A percentile compares a stretch with the other conserved stretches of the same genome.
phyloP scores from a whole-genome alignment of 2,888 invertebrate species.

The Drosophila barbarae region DNA sequence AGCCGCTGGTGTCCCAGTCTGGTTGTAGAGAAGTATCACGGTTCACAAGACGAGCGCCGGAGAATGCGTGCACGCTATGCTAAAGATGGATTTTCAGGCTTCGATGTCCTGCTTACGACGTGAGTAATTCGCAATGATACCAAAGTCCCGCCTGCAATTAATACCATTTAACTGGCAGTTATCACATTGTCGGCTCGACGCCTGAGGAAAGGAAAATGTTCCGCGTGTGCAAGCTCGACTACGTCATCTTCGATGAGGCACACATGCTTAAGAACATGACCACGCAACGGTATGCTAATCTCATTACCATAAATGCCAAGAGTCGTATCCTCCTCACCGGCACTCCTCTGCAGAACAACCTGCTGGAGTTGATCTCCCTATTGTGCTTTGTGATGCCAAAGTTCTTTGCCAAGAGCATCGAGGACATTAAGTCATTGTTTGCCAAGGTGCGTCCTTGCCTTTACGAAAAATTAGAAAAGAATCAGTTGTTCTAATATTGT shows the following conservation, averaged over 20 bases:
- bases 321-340: slow-evolving; percentile 94
- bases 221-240: slow-evolving; percentile 92
- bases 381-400: slow-evolving; percentile 98
- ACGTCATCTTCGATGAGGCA: slow-evolving; percentile 97
- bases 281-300: slow-evolving; percentile 92
- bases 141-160: not conserved
- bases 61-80: slow-evolving; percentile 88
- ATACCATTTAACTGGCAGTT: slow-evolving; percentile 53
- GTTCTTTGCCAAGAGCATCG: slow-evolving; percentile 92
- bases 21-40: slow-evolving; percentile 93
- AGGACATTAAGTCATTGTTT: slow-evolving; percentile 92
- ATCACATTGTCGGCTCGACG: slow-evolving; percentile 83
- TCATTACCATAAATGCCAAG: slow-evolving; percentile 92
- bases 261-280: slow-evolving; percentile 99
- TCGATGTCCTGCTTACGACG: slow-evolving; percentile 94
- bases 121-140: slow-evolving; percentile 80
- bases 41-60: slow-evolving; percentile 90
- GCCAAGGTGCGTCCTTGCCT: slow-evolving; percentile 83
- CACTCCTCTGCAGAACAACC: slow-evolving; percentile 97
- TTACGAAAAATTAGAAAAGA: slow-evolving; percentile 60
- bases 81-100: slow-evolving; percentile 85
- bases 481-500: accelerated
- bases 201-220: slow-evolving; percentile 95
- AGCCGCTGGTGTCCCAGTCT: slow-evolving; percentile 88
- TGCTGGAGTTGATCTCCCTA: slow-evolving; percentile 96